phyloP scores from a whole-genome alignment of 2,113 vertebrate species.

The human region DNA sequence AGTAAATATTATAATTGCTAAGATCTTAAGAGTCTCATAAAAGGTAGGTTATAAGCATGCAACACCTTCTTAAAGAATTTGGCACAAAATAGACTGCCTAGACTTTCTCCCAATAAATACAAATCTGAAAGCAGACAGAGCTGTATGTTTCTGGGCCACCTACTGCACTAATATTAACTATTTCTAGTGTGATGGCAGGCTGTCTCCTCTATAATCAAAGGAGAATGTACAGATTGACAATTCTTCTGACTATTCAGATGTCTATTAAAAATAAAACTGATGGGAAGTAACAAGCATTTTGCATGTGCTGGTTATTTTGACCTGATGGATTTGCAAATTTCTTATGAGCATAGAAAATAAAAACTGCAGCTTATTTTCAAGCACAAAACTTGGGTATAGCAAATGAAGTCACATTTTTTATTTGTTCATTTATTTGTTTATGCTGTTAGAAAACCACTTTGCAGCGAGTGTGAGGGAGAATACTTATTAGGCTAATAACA shows the following conservation, averaged over 20 bases:
- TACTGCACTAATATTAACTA: conserved; percentile 73
- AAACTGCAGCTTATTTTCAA: conserved; percentile 55
- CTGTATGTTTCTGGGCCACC: conserved; percentile 49
- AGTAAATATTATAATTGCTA: neutral
- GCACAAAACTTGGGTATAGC: conserved; percentile 39
- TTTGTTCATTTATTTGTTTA: conserved; percentile 71
- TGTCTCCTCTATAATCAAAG: conserved; percentile 73
- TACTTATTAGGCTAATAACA: conserved; percentile 63
- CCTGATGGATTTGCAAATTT: conserved; percentile 62
- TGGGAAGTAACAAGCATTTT: conserved; percentile 57
- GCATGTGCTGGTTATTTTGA: conserved; percentile 71
- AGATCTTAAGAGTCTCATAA: conserved; percentile 41
- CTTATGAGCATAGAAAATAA: conserved; percentile 48
- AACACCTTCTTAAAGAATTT: conserved; percentile 55
- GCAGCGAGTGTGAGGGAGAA: neutral
- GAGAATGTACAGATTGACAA: conserved; percentile 68
- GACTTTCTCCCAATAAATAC: conserved; percentile 53
- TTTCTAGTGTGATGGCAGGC: conserved; percentile 70
- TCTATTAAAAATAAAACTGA: conserved; percentile 63
- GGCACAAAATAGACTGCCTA: conserved; percentile 25
- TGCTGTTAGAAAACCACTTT: conserved; percentile 67
- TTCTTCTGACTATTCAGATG: conserved; percentile 58
- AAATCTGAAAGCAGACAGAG: conserved; percentile 61
- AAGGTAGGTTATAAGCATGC: conserved; percentile 17
- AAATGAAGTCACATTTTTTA: conserved; percentile 57